Percentiles rank a stretch among this genome's conserved stretches.
These are phyloP conservation scores for Phasianus colchicus DNA, from an alignment of 2,113 vertebrate genomes.

Conservation along the genomic window DNA sequence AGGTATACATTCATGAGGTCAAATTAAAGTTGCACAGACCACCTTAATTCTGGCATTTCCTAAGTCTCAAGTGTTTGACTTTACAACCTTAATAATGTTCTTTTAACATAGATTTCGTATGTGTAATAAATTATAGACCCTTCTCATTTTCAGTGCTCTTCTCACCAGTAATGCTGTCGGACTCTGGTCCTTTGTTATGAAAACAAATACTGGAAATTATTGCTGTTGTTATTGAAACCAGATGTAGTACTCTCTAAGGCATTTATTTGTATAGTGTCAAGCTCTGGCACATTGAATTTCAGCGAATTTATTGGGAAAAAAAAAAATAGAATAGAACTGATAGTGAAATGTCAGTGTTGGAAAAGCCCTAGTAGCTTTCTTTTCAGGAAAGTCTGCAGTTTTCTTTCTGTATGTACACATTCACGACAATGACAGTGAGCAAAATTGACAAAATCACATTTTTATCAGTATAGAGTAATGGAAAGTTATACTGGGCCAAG, in stretches of 20 bases:
- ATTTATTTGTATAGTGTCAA: constrained; percentile 67
- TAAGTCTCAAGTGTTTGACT: constrained; percentile 64
- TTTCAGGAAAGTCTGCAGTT: constrained; percentile 30
- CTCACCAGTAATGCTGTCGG: constrained; percentile 48
- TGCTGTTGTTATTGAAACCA: constrained; percentile 72
- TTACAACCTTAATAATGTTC: constrained; percentile 69
- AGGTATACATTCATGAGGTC: background rate
- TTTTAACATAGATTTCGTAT: constrained; percentile 63
- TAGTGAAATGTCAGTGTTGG: constrained; percentile 22
- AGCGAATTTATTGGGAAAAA: background rate
- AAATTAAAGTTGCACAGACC: constrained; percentile 63
- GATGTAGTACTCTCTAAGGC: constrained; percentile 56
- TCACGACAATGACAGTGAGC: background rate
- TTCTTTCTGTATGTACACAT: background rate
- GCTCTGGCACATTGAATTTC: constrained; percentile 37
- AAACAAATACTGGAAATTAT: constrained; percentile 72
- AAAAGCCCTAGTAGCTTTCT: background rate
- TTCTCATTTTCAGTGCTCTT: constrained; percentile 63
- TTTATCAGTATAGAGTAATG: background rate
- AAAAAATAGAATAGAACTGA: constrained; percentile 41
- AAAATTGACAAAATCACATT: constrained; percentile 7
- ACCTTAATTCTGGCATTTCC: constrained; percentile 71
- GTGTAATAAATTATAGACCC: constrained; percentile 51
- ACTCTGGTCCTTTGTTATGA: constrained; percentile 9
- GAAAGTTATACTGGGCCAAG: background rate